Evolutionary conservation across 1,140 invertebrate species (phyloP), one percentile per base, ranked within the genome.

Genomic region (Lethrus apterus): DNA sequence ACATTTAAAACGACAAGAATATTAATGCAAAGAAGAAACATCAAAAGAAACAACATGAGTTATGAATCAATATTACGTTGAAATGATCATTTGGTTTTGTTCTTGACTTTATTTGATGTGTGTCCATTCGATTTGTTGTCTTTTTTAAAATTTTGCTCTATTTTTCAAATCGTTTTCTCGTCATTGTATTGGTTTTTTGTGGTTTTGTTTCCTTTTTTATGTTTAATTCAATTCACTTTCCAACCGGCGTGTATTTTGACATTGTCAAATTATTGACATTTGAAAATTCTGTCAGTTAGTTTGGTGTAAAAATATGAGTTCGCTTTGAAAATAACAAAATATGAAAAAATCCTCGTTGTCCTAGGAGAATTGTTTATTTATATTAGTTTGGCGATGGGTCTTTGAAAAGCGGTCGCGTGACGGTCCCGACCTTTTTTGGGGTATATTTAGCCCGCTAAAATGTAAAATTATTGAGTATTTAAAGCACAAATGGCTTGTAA

Each of bases 311-410:
- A 38, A n/a, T n/a, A n/a, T n/a, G n/a, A n/a, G 35, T 5, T 38
- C 11, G 35, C 35, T 18, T 3, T 38, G 35, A 38, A 38, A 38
- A 38, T n/a, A n/a, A n/a, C n/a, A n/a, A n/a, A n/a, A n/a, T n/a
- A n/a, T n/a, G n/a, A 38, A 18, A 38, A 38, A 38, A 21, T 11
- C 7, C 9, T 19, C 18, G 35, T 38, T 23, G 35, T 38, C n/a
- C 20, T 21, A 21, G 35, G 35, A 38, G 35, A 38, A 38, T 21
- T 38, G 24, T 38, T 38, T 38, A 38, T 19, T 23, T 36, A n/a
- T n/a, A n/a, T n/a, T n/a, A n/a, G n/a, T n/a, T 34, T 34, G 10
- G 4, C 1, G 4, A 1, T 14, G 8, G 1, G 19, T 4, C 3
- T 34, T 34, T 34, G 33, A 34, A 34, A n/a, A n/a, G n/a, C n/a